These are phyloP conservation scores for Caenorhabditis macrosperma DNA, from an alignment of 2,888 invertebrate genomes.

Conservation along the genomic window DNA sequence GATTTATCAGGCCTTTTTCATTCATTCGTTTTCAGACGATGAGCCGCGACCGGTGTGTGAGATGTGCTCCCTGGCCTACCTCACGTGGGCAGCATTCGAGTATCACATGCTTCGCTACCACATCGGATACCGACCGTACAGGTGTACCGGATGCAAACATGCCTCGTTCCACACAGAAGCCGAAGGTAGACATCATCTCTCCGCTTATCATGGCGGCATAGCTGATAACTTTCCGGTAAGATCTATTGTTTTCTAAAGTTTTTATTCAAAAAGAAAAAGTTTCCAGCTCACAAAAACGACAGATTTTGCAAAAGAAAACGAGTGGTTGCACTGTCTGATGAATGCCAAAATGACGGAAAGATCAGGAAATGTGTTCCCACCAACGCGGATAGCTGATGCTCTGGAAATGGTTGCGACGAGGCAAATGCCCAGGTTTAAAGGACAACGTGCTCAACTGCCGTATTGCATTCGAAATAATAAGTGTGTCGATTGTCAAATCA, in stretches of 20 bases:
- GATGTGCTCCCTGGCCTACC: conserved; percentile 17
- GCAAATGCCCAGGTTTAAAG: conserved; percentile 6
- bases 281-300: conserved; percentile 32
- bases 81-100: conserved; percentile 35
- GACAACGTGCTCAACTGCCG: conserved; percentile 14
- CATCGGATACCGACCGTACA: conserved; percentile 35
- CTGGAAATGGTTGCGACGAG: conserved; percentile 16
- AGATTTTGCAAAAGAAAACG: conserved; percentile 33
- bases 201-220: not conserved
- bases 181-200: conserved; percentile 40
- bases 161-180: conserved; percentile 37
- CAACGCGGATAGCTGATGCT: not conserved
- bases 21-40: conserved; percentile 2
- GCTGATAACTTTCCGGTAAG: conserved; percentile 1
- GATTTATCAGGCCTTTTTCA: not conserved
- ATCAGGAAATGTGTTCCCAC: not conserved
- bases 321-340: conserved; percentile 15
- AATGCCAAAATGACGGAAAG: conserved; percentile 24
- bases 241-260: not conserved
- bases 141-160: conserved; percentile 23
- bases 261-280: conserved; percentile 1
- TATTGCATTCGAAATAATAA: conserved; percentile 23
- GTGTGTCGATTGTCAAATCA: not conserved
- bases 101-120: conserved; percentile 39
- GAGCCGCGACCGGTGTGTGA: conserved; percentile 34